These are phyloP conservation scores for Rutilus rutilus DNA, from an alignment of 2,113 vertebrate species.

Conservation along the genomic window DNA sequence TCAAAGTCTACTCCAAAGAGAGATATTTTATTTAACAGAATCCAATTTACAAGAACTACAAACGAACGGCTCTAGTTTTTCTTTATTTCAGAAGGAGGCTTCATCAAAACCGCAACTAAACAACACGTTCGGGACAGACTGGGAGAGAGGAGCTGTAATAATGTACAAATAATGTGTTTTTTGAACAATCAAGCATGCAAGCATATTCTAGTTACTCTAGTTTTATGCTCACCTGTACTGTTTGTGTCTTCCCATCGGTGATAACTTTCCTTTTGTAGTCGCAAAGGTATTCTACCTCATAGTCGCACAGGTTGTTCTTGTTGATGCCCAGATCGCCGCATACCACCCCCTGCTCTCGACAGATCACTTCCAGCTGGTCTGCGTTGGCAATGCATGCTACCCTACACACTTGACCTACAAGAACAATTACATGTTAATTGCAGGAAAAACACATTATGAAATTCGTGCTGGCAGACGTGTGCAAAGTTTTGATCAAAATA, in stretches of 20 bases:
- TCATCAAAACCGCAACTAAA: too few species aligned
- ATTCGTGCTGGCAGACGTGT: background rate
- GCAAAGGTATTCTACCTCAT: constrained; percentile 82
- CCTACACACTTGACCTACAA: constrained; percentile 64
- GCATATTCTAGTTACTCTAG: too few species aligned
- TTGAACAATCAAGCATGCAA: too few species aligned
- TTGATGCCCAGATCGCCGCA: constrained; percentile 73
- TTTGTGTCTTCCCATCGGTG: constrained; percentile 36
- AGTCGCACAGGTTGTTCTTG: constrained; percentile 76
- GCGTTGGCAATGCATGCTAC: constrained; percentile 74
- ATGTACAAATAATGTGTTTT: too few species aligned
- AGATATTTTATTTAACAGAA: too few species aligned
- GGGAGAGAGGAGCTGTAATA: too few species aligned
- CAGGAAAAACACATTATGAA: background rate
- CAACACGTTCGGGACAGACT: too few species aligned
- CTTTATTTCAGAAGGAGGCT: too few species aligned
- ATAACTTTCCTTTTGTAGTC: constrained; percentile 75
- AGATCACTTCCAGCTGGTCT: constrained; percentile 74
- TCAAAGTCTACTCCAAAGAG: too few species aligned
- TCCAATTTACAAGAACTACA: too few species aligned
- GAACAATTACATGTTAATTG: constrained; percentile 10
- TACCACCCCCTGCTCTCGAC: constrained; percentile 72
- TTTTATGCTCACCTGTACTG: constrained; percentile 43
- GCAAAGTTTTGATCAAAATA: background rate
- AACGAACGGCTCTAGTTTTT: too few species aligned